phyloP scores from a whole-genome alignment of 1,140 invertebrate genomes.

The Diploscapter pachys region DNA sequence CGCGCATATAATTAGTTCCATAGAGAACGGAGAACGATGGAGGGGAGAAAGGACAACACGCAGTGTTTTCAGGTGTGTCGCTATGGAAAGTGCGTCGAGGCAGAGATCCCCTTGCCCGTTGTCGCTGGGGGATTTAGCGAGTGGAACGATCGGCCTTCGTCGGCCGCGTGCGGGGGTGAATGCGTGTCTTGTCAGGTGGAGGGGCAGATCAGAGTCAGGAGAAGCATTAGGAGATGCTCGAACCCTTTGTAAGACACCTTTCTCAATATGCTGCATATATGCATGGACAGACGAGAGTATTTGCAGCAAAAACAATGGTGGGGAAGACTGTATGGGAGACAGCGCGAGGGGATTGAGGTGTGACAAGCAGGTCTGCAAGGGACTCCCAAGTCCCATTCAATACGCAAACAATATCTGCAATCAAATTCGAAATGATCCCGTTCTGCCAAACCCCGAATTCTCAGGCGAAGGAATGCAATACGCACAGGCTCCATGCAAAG shows the following conservation, averaged over 20 bases:
- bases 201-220: constrained; percentile 36
- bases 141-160: constrained; percentile 37
- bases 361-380: constrained; percentile 23
- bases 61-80: constrained; percentile 27
- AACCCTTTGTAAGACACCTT: constrained; percentile 19
- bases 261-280: no score
- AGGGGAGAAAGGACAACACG: background rate
- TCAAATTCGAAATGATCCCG: constrained; percentile 25
- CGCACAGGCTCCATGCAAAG: constrained; percentile 38
- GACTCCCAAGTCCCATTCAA: constrained; percentile 2
- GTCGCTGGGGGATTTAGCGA: constrained; percentile 29
- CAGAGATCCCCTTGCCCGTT: constrained; percentile 1
- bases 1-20: background rate
- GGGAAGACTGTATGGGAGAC: constrained; percentile 25
- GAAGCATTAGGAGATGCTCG: constrained; percentile 35
- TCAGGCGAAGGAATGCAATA: constrained; percentile 39
- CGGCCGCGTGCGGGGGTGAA: constrained; percentile 29
- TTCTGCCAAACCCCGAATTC: constrained; percentile 30
- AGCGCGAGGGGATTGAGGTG: constrained; percentile 35
- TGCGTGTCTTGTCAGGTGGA: constrained; percentile 34
- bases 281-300: background rate
- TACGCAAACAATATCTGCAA: constrained; percentile 29
- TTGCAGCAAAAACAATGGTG: constrained; percentile 38
- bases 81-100: constrained; percentile 33
- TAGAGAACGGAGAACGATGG: background rate